These are phyloP conservation scores for Criorhina ranunculi DNA, from an alignment of 2,888 invertebrate genomes.

Conservation along the genomic window DNA sequence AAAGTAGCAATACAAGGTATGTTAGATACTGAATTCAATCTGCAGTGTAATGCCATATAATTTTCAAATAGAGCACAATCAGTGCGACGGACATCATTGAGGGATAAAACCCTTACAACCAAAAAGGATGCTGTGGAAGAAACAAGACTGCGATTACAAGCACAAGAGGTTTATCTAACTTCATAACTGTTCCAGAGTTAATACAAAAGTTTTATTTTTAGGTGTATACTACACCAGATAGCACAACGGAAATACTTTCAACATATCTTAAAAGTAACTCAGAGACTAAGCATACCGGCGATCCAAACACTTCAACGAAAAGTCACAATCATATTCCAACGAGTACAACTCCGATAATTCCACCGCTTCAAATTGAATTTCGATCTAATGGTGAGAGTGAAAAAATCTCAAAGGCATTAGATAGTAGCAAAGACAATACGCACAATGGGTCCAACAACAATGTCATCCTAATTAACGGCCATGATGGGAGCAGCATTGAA, in stretches of 20 bases:
- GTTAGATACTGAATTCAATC: not conserved
- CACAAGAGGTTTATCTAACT: conserved; percentile 85
- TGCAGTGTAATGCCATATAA: not conserved
- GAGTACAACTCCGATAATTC: conserved; percentile 64
- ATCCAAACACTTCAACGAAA: conserved; percentile 64
- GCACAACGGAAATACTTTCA: conserved; percentile 79
- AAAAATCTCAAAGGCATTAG: conserved; percentile 60
- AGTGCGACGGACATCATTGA: conserved; percentile 95
- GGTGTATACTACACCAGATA: conserved; percentile 81
- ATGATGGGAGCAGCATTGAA: conserved; percentile 60
- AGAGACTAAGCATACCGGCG: conserved; percentile 60
- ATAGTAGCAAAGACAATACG: conserved; percentile 75
- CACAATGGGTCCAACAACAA: conserved; percentile 78
- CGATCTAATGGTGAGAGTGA: conserved; percentile 45
- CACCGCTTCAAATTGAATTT: conserved; percentile 65
- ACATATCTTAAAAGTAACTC: conserved; percentile 75
- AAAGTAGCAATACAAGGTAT: conserved; percentile 88
- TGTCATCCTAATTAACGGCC: conserved; percentile 59
- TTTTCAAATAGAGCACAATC: conserved; percentile 90
- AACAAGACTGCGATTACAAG: conserved; percentile 90
- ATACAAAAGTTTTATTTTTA: conserved; percentile 36
- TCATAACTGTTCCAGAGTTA: not conserved
- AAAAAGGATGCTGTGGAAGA: conserved; percentile 98
- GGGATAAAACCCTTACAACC: conserved; percentile 96
- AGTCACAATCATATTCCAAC: conserved; percentile 63